A percentile compares a stretch with the other conserved stretches of the same genome.
These are phyloP conservation scores for Agelastica alni DNA, from an alignment of 2,888 invertebrate species.

Conservation along the genomic window DNA sequence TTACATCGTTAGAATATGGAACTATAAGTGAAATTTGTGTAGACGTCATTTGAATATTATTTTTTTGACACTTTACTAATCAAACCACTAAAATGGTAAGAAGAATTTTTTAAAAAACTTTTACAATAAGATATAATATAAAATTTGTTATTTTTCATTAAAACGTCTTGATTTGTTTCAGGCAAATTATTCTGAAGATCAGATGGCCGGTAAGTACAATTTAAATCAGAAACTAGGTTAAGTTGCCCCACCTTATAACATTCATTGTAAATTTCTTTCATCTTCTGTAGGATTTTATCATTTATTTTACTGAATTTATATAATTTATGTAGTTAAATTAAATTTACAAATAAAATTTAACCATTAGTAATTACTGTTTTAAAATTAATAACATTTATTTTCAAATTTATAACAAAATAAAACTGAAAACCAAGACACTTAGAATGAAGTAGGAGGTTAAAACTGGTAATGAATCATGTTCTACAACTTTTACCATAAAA, in stretches of 20 bases:
- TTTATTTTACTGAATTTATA: constrained; percentile 1
- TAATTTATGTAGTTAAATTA: too few relatives aligned
- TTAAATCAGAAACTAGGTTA: constrained; percentile 55
- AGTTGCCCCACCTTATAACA: constrained; percentile 52
- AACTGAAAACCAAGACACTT: constrained; percentile 25
- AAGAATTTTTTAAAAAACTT: constrained; percentile 17
- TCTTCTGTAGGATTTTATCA: constrained; percentile 7
- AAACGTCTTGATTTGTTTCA: constrained; percentile 57
- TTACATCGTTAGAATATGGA: constrained; percentile 25
- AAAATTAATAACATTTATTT: too few relatives aligned
- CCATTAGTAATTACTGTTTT: too few relatives aligned
- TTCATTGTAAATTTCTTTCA: constrained; percentile 45
- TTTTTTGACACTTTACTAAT: constrained; percentile 45
- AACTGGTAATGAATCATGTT: constrained; percentile 49
- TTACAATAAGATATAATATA: background rate
- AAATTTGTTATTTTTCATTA: constrained; percentile 1
- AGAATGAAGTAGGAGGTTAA: constrained; percentile 43
- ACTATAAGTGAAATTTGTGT: constrained; percentile 27
- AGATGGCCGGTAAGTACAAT: constrained; percentile 82
- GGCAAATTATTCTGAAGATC: constrained; percentile 89
- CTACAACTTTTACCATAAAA: constrained; percentile 63
- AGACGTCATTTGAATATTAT: constrained; percentile 32
- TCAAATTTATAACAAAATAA: too few relatives aligned
- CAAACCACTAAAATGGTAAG: constrained; percentile 44
- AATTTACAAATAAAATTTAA: too few relatives aligned